These are phyloP conservation scores for Pedetes capensis DNA, from an alignment of 2,113 vertebrate genomes.

Conservation along the genomic window DNA sequence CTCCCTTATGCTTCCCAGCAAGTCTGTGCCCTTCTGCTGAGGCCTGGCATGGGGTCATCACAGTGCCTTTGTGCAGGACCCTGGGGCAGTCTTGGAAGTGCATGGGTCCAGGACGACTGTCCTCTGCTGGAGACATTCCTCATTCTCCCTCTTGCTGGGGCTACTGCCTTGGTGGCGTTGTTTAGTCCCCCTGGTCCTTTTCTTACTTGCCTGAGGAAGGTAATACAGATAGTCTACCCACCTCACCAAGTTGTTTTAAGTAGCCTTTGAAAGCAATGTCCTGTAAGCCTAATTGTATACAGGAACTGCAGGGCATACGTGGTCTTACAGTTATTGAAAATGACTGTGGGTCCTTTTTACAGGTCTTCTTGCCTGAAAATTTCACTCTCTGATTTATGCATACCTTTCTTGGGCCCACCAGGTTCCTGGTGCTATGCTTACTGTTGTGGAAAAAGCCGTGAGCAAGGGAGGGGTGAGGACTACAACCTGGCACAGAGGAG, in stretches of 20 bases:
- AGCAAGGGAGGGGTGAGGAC: neutral
- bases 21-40: neutral
- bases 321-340: neutral
- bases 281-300: no score
- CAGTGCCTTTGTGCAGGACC: neutral
- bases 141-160: accelerated
- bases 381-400: neutral
- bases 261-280: neutral
- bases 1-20: neutral
- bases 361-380: neutral
- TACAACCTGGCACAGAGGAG: neutral
- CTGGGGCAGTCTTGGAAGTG: neutral
- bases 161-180: no score
- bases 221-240: neutral
- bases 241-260: neutral
- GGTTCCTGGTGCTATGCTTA: neutral
- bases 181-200: neutral
- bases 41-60: neutral
- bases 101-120: no score
- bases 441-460: neutral
- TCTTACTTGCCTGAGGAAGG: neutral
- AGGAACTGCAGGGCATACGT: neutral
- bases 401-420: neutral
- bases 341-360: neutral
- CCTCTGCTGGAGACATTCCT: neutral